Evolutionary conservation across 2,888 invertebrate genomes (phyloP).

Genomic region (Campaea margaritaria): DNA sequence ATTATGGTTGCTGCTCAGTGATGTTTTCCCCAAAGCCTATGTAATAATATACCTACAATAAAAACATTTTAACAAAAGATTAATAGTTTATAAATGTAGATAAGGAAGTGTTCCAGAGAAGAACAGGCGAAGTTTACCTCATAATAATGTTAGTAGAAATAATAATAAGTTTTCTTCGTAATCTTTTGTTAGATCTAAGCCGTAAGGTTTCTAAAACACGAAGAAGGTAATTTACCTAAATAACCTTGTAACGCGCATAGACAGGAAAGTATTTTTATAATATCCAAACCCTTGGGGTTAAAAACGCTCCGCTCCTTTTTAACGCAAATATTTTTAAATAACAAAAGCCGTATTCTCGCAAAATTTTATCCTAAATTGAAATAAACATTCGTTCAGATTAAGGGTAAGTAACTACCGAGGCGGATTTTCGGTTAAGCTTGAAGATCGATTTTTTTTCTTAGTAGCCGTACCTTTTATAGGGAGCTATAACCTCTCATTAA

Average conservation of each 20-base stretch:
- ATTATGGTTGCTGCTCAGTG: no score
- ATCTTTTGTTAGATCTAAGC: not conserved
- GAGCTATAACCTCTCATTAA: slow-evolving; percentile 27
- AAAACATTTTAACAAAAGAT: no score
- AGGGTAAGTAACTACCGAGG: slow-evolving; percentile 11
- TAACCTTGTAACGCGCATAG: slow-evolving; percentile 1
- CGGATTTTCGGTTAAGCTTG: slow-evolving; percentile 9
- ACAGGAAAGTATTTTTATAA: slow-evolving; percentile 7
- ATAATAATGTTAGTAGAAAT: no score
- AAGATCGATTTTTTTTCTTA: slow-evolving; percentile 14
- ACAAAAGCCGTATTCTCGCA: slow-evolving; percentile 10
- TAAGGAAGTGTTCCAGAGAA: no score
- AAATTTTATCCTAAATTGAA: slow-evolving; percentile 15
- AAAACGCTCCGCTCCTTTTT: slow-evolving; percentile 14
- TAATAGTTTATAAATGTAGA: no score
- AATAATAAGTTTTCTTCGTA: no score
- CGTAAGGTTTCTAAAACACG: not conserved
- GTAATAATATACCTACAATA: no score
- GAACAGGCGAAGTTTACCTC: no score
- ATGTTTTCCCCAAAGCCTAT: no score
- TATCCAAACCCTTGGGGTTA: slow-evolving; percentile 8
- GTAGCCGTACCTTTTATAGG: slow-evolving; percentile 18
- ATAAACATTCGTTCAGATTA: slow-evolving; percentile 23
- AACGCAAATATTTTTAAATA: slow-evolving; percentile 14
- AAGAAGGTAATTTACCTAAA: not conserved